Evolutionary conservation across 2,113 vertebrate genomes (phyloP).

Genomic region (Recurvirostra avosetta): DNA sequence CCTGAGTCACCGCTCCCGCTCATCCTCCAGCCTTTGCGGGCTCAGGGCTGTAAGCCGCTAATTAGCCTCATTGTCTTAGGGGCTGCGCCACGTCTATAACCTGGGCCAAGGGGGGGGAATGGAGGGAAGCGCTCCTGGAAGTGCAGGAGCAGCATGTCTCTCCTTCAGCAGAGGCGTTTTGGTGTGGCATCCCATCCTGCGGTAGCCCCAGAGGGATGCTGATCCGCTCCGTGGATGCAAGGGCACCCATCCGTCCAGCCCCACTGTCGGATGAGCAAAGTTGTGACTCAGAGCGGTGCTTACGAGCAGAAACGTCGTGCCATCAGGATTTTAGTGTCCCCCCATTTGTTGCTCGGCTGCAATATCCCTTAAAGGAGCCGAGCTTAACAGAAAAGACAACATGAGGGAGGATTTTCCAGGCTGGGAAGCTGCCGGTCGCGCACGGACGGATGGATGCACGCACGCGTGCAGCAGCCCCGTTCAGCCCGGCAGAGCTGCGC

Average conservation of each 20-base stretch:
- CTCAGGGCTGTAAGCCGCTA: neutral
- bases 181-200: neutral
- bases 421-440: neutral
- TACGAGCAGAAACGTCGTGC: accelerated
- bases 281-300: neutral
- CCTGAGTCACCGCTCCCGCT: neutral
- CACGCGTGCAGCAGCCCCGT: no score
- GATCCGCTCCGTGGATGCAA: accelerated
- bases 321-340: accelerated
- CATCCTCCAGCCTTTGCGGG: neutral
- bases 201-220: accelerated
- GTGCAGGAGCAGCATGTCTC: accelerated
- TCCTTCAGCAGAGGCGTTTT: neutral
- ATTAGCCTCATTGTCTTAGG: slow-evolving; percentile 10
- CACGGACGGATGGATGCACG: no score
- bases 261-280: accelerated
- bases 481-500: no score
- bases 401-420: neutral
- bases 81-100: neutral
- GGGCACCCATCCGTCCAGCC: accelerated
- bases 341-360: neutral
- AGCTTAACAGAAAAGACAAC: no score
- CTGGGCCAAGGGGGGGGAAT: neutral
- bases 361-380: neutral
- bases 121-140: neutral